Evolutionary conservation across 2,888 invertebrate species (phyloP).

Genomic region (Drosophila acutilabella): DNA sequence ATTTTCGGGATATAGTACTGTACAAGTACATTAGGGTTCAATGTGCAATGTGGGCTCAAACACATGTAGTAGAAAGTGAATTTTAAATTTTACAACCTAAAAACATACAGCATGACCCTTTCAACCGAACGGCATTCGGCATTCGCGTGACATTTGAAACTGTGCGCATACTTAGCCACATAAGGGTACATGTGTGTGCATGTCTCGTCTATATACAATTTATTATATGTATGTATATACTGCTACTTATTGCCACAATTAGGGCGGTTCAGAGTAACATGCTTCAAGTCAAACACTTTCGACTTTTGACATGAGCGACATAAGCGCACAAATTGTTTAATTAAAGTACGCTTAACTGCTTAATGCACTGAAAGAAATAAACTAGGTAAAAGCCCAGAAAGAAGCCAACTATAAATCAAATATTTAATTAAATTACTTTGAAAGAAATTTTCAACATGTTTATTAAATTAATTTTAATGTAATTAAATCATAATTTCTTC

Average conservation of each 20-base stretch:
- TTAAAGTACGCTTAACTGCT: constrained; percentile 57
- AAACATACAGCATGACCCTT: constrained; percentile 60
- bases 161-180: constrained; percentile 45
- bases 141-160: constrained; percentile 75
- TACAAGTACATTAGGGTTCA: constrained; percentile 43
- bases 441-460: not conserved
- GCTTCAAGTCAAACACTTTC: constrained; percentile 71
- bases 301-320: constrained; percentile 63
- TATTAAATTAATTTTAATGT: not conserved
- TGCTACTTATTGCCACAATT: constrained; percentile 57
- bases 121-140: constrained; percentile 43
- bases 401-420: not conserved
- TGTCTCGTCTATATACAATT: constrained; percentile 5
- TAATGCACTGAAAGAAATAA: constrained; percentile 31
- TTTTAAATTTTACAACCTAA: constrained; percentile 38
- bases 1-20: constrained; percentile 11
- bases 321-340: constrained; percentile 66
- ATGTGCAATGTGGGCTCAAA: constrained; percentile 39
- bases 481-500: constrained; percentile 24
- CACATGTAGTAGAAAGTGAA: constrained; percentile 65
- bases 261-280: constrained; percentile 77
- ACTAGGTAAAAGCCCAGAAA: not conserved
- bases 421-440: not conserved
- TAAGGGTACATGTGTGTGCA: constrained; percentile 24
- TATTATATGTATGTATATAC: not conserved